Conservation (phyloP, 2,888 invertebrate genomes). For the Dasypolia templi region DNA sequence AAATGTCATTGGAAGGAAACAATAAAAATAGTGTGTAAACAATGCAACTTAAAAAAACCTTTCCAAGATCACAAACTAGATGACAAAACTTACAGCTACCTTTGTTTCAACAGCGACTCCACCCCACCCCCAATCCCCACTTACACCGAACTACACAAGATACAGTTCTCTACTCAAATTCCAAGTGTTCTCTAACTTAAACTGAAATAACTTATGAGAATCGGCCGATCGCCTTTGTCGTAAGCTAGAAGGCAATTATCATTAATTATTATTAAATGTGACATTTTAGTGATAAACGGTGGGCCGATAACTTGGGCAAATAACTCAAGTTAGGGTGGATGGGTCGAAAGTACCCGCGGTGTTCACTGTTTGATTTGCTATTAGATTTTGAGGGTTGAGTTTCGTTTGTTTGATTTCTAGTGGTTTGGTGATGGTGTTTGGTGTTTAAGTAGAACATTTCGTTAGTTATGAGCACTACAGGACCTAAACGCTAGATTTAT, state of each 20-base stretch:
- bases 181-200: conserved; percentile 86
- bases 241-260: conserved; percentile 90
- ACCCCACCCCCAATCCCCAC: conserved; percentile 58
- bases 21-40: not conserved
- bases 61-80: not conserved
- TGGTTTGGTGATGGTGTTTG: conserved; percentile 48
- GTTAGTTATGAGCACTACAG: too few relatives aligned
- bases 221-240: conserved; percentile 89
- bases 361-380: conserved; percentile 79
- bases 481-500: too few relatives aligned
- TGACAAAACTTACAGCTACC: not conserved
- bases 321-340: conserved; percentile 82
- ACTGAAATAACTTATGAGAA: conserved; percentile 90
- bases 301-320: conserved; percentile 89
- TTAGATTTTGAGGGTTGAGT: conserved; percentile 68
- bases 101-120: conserved; percentile 33
- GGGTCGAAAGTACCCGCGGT: conserved; percentile 68
- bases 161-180: conserved; percentile 89
- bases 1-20: not conserved
- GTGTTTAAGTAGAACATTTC: conserved; percentile 14
- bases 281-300: conserved; percentile 88
- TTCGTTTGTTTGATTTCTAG: conserved; percentile 64
- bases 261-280: conserved; percentile 91
- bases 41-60: not conserved
- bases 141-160: conserved; percentile 85